Evolutionary conservation across 2,797 vertebrate genomes (phyloP), one percentile per base, ranked within the genome.

Genomic region (Halcyon badia): DNA sequence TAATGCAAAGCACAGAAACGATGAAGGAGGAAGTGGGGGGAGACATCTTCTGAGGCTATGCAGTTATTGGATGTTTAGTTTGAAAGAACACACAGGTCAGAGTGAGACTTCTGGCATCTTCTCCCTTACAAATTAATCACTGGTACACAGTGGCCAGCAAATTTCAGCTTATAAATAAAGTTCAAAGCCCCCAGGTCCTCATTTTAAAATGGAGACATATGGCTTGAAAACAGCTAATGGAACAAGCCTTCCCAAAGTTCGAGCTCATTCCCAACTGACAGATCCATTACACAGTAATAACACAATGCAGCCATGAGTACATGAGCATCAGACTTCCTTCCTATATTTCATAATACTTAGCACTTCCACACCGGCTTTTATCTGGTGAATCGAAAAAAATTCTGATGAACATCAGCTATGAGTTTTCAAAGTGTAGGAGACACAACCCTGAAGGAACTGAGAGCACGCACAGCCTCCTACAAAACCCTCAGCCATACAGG

Each of bases 81-180:
- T 91, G 87, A 96, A 90, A 15, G 54, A 89, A 90, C 81, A 89
- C 14, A 49, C 57, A 73, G 83, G 93, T 90, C 93, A 90, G 42
- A 88, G 54, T 1, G 21, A 95, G 81, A 87, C 68, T 95, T 96
- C 83, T 97, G 93, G 94, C 93, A 92, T 93, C 88, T 84, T 95
- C 78, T 80, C 78, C 35, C 35, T 72, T 83, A 78, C 46, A 75
- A 97, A 95, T 96, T 94, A 93, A 95, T 92, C 83, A 93, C 68
- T 7, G 2, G 18, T 68, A 91, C 88, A 87, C 78, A 77, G 83
- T 85, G 83, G 91, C 92, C 79, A 95, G 86, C 41, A 92, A 91
- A 92, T 89, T 96, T 95, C 88, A 95, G 68, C 58, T 90, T 96
- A 93, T 92, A 97, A 97, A 97, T 92, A 92, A 92, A 94, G 83